A percentile compares a stretch with the other conserved stretches of the same genome.
Evolutionary conservation across 2,888 invertebrate genomes (phyloP).

Genomic region (Amitus sp.): DNA sequence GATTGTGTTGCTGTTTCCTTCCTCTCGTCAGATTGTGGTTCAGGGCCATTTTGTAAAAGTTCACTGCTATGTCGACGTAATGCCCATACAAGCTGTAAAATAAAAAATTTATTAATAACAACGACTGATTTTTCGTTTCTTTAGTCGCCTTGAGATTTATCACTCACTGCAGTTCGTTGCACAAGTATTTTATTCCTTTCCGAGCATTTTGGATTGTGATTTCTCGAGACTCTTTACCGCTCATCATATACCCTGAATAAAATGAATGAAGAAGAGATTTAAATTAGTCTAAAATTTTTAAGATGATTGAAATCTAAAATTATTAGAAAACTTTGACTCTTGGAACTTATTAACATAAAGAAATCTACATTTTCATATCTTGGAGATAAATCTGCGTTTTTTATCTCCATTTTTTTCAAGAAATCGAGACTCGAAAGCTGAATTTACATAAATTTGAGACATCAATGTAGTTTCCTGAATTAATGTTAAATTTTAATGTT

Average conservation of each 20-base stretch:
- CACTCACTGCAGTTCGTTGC: slow-evolving; percentile 80
- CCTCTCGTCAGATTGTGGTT: slow-evolving; percentile 88
- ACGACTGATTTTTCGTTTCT: not conserved
- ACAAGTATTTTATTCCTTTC: slow-evolving; percentile 84
- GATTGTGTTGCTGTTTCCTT: slow-evolving; percentile 87
- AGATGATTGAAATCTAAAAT: too few relatives aligned
- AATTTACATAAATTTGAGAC: too few relatives aligned
- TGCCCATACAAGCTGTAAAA: slow-evolving; percentile 79
- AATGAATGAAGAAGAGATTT: not conserved
- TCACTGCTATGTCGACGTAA: slow-evolving; percentile 92
- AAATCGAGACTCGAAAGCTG: too few relatives aligned
- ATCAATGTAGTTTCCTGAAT: too few relatives aligned
- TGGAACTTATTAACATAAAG: too few relatives aligned
- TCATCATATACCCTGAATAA: slow-evolving; percentile 78
- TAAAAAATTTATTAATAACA: slow-evolving; percentile 4
- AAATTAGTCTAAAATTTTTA: too few relatives aligned
- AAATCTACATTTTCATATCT: too few relatives aligned
- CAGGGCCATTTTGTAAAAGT: slow-evolving; percentile 93
- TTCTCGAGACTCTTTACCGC: slow-evolving; percentile 91
- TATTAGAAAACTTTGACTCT: too few relatives aligned
- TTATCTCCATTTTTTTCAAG: too few relatives aligned
- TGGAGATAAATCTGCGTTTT: too few relatives aligned
- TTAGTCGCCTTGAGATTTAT: too few relatives aligned
- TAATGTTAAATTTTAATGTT: too few relatives aligned
- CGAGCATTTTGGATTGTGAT: slow-evolving; percentile 90